Evolutionary conservation across 1,140 invertebrate species (phyloP).

Genomic region (Dreissena rostriformis): DNA sequence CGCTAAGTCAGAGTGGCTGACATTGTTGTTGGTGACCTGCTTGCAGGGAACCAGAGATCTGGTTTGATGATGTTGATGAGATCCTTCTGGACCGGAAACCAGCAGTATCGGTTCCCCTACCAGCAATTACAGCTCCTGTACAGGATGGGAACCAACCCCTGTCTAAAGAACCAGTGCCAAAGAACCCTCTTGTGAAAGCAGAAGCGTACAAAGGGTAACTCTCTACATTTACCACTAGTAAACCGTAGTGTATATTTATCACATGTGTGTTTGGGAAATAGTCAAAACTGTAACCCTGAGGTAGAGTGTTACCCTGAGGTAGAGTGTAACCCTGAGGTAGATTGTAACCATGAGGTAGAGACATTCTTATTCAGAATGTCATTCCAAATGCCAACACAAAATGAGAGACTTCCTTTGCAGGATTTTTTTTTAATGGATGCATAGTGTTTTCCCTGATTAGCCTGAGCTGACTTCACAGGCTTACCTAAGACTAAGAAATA

Average conservation of each 20-base stretch:
- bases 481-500: no score
- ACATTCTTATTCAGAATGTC: no score
- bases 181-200: slow-evolving; percentile 63
- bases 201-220: slow-evolving; percentile 69
- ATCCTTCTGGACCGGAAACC: slow-evolving; percentile 76
- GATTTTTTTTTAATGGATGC: no score
- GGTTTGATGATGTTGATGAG: slow-evolving; percentile 83
- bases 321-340: no score
- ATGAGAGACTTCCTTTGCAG: no score
- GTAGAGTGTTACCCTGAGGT: no score
- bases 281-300: neutral
- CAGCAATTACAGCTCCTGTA: neutral
- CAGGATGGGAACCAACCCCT: neutral
- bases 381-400: no score
- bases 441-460: no score
- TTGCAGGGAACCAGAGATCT: slow-evolving; percentile 77
- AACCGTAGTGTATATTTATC: neutral
- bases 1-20: no score
- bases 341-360: no score
- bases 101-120: neutral
- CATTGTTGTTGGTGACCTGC: neutral
- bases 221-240: neutral
- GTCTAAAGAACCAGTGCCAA: neutral
- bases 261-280: neutral
- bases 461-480: no score